These are phyloP conservation scores for Lithodes maja DNA, from an alignment of 2,888 invertebrate species.

Conservation along the genomic window DNA sequence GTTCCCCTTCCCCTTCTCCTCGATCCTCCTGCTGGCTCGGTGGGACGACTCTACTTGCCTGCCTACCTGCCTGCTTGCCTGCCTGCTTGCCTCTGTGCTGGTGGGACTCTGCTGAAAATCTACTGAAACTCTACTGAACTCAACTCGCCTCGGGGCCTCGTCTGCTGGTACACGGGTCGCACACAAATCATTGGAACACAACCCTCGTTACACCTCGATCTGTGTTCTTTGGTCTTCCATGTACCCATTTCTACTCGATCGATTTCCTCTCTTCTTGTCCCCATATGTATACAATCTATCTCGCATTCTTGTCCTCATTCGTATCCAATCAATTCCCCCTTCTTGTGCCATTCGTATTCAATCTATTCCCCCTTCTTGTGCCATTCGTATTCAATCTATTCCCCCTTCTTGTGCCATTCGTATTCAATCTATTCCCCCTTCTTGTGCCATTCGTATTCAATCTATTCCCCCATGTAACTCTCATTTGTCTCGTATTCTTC, in stretches of 20 bases:
- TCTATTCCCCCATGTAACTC: no score
- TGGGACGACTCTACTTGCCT: background rate
- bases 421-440: background rate
- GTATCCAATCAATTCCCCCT: background rate
- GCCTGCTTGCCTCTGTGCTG: background rate
- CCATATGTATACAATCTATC: background rate
- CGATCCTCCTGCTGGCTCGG: slow-evolving; percentile 8
- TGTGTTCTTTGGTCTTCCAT: background rate
- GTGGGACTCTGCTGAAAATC: slow-evolving; percentile 4
- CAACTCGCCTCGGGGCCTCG: background rate
- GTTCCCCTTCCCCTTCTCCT: background rate
- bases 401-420: background rate
- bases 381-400: no score
- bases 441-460: no score
- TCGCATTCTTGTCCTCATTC: background rate
- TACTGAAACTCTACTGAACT: slow-evolving; percentile 1
- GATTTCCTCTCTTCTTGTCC: background rate
- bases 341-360: no score
- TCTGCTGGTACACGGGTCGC: slow-evolving; percentile 25
- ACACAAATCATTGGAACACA: background rate
- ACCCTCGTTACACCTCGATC: no score
- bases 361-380: no score
- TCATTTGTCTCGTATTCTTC: no score
- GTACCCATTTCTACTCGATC: background rate
- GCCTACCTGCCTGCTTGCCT: background rate